Base-by-base conservation (phyloP, 2,113 vertebrate genomes). In the Pachycephala philippinensis region DNA sequence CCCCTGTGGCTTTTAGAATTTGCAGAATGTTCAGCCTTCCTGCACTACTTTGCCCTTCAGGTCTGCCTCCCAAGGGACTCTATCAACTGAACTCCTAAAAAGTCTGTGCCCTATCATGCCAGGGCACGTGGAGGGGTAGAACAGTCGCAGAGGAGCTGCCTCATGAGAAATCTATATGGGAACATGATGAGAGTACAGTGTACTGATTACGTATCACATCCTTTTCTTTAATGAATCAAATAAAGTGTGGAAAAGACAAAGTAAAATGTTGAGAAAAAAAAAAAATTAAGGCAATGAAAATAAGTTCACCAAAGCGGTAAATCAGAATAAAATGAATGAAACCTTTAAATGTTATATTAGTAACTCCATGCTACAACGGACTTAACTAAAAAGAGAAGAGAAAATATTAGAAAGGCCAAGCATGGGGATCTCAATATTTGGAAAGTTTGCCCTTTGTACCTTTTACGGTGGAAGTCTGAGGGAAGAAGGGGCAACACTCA, bases 401-500 rank as follows among this genome's bases (percentile, higher is more conserved):
- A 92, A 61, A 94, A 90, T 47, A 70, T 74, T 63, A 61, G 37
- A 94, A 94, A 75, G 28, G 18, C 45, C 80, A 93, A 85, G 28
- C 39, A 78, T 39, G 64, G n/a, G 53, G 47, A 90, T 49, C 57
- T 92, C 74, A 93, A 26, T 93, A 91, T 82, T 88, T 88, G 28
- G 77, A 74, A 93, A 66, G 4, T 59, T 79, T 91, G 57, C 28
- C 27, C 88, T 93, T 84, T 94, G 47, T 85, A 63, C 78, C 90
- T 95, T 96, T 80, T 94, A 95, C 5, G 61, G 23, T 28, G 64
- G 19, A 90, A 54, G 93, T 1, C 16, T 61, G 72, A 86, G 49
- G 50, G 92, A 96, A 57, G 60, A 97, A 95, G 71, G 75, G 72
- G 39, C n/a, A 93, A 64, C 22, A 75, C 42, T 88, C 70, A 90